Conservation (phyloP, 2,888 invertebrate genomes). For the Cybosia mesomella region DNA sequence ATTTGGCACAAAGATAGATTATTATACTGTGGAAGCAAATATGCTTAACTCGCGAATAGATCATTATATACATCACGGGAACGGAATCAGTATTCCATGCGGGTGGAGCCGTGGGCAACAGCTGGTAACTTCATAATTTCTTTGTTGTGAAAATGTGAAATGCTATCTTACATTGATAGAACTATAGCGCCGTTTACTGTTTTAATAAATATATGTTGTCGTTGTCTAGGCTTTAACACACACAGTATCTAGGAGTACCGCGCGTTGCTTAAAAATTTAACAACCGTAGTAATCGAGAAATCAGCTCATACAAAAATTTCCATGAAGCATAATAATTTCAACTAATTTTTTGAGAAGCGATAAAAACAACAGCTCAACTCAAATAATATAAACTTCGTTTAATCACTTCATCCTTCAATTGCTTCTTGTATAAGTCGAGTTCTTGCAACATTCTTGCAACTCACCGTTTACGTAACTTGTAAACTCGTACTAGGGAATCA, state of each 20-base stretch:
- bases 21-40: too few species aligned
- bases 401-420: background rate
- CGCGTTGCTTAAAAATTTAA: background rate
- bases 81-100: too few species aligned
- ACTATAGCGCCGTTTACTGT: background rate
- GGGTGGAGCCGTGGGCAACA: too few species aligned
- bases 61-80: too few species aligned
- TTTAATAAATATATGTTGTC: background rate
- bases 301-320: background rate
- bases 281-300: background rate
- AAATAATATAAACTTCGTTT: background rate
- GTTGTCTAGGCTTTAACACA: background rate
- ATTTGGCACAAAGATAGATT: too few species aligned
- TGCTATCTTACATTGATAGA: too few species aligned
- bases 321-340: background rate
- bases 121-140: too few species aligned
- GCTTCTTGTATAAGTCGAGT: background rate
- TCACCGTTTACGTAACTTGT: background rate
- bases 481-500: background rate
- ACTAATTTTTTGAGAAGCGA: background rate
- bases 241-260: background rate
- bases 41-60: too few species aligned
- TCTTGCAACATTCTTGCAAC: background rate
- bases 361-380: background rate
- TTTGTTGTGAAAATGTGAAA: too few species aligned